Evolutionary conservation across 2,797 vertebrate species (phyloP).

Genomic region (Neosilurus hyrtlii): DNA sequence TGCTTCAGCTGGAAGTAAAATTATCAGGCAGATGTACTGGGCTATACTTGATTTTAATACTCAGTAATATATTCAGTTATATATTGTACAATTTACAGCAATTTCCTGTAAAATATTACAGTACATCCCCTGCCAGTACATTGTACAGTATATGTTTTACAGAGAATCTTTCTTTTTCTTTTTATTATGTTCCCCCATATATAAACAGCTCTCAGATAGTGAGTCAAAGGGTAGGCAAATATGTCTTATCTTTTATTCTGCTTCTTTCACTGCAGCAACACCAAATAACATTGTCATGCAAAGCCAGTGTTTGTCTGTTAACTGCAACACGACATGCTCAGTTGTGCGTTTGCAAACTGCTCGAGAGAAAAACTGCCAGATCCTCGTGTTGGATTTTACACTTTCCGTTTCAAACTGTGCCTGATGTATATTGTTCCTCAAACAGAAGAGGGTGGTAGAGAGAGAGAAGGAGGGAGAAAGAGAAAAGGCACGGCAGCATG

Average conservation of each 20-base stretch:
- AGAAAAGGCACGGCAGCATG: slow-evolving; percentile 42
- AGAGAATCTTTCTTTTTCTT: neutral
- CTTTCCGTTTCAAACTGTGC: slow-evolving; percentile 57
- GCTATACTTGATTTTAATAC: neutral
- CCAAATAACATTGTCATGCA: slow-evolving; percentile 39
- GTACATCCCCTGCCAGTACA: neutral
- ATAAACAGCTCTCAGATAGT: neutral
- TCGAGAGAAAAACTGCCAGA: slow-evolving; percentile 38
- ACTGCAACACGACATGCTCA: slow-evolving; percentile 33
- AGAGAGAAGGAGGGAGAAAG: slow-evolving; percentile 10
- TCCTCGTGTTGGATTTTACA: slow-evolving; percentile 53
- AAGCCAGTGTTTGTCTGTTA: slow-evolving; percentile 24
- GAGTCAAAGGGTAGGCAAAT: slow-evolving; percentile 26
- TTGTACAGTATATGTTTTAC: neutral
- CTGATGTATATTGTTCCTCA: slow-evolving; percentile 60
- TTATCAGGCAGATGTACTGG: neutral
- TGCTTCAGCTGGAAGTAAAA: neutral
- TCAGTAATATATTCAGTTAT: neutral
- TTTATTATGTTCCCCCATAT: neutral
- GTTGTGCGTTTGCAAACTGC: slow-evolving; percentile 35
- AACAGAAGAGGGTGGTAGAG: slow-evolving; percentile 51
- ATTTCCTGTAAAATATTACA: neutral
- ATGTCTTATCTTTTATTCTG: neutral
- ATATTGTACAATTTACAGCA: neutral
- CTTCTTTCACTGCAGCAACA: slow-evolving; percentile 12